Percentiles rank a stretch among this genome's conserved stretches.
These are phyloP conservation scores for Eupeodes luniger DNA, from an alignment of 2,888 invertebrate genomes.

Conservation along the genomic window DNA sequence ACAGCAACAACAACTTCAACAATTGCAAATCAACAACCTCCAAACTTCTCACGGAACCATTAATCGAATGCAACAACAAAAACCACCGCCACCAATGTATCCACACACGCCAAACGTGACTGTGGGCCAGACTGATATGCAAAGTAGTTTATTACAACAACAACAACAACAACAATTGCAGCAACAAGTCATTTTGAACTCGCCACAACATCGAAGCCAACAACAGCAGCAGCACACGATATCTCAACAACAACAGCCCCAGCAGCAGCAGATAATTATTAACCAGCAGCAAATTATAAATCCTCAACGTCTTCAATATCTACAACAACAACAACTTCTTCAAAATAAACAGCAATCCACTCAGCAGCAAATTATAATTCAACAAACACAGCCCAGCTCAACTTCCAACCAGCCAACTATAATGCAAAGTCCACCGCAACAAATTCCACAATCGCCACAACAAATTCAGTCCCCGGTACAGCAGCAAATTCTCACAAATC, in stretches of 20 bases:
- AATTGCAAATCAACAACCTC: conserved; percentile 76
- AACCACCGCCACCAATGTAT: conserved; percentile 78
- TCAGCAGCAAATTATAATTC: conserved; percentile 78
- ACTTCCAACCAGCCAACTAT: conserved; percentile 41
- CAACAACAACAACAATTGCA: conserved; percentile 72
- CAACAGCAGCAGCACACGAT: conserved; percentile 81
- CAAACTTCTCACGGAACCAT: conserved; percentile 70
- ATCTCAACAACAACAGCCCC: conserved; percentile 79
- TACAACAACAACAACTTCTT: conserved; percentile 82
- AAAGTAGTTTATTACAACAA: conserved; percentile 69
- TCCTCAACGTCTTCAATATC: conserved; percentile 81
- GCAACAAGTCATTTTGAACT: conserved; percentile 72
- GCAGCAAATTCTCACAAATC: conserved; percentile 78
- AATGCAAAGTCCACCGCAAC: conserved; percentile 77
- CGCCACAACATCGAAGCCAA: conserved; percentile 78
- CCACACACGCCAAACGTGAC: conserved; percentile 73
- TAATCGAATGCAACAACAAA: conserved; percentile 76
- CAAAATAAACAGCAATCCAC: conserved; percentile 77
- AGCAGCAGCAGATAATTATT: conserved; percentile 82
- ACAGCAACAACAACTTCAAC: conserved; percentile 81
- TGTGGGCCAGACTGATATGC: conserved; percentile 69
- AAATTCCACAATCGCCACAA: conserved; percentile 66
- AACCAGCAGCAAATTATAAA: conserved; percentile 83
- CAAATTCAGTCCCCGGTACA: conserved; percentile 80
- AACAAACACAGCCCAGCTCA: conserved; percentile 55